phyloP scores from a whole-genome alignment of 53 echinoderm and acorn worm genomes.

The Patiria pectinifera region DNA sequence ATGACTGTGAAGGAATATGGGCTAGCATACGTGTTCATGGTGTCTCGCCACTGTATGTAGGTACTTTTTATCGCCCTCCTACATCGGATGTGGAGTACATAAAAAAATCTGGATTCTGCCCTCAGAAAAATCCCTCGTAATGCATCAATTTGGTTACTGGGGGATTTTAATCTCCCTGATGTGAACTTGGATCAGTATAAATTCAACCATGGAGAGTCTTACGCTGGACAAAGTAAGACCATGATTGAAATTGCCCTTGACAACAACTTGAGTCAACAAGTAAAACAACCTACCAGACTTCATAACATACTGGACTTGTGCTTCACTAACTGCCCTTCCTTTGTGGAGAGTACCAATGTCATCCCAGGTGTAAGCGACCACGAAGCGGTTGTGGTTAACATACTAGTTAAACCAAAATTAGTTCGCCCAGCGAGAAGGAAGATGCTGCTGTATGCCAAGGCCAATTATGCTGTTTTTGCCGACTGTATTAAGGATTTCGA shows the following conservation, averaged over 20 bases:
- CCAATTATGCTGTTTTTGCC: neutral
- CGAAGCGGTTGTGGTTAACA: no score
- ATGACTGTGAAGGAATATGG: conserved; percentile 45
- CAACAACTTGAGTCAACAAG: no score
- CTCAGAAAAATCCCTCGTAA: conserved; percentile 3
- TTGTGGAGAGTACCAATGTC: conserved; percentile 42
- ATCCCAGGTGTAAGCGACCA: conserved; percentile 66
- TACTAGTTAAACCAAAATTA: neutral
- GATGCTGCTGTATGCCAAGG: no score
- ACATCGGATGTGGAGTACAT: no score
- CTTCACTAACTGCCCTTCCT: conserved; percentile 20
- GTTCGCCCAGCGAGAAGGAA: neutral
- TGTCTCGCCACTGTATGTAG: no score
- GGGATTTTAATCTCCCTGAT: conserved; percentile 49
- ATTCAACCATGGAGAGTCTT: conserved; percentile 17
- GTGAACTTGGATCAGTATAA: conserved; percentile 8
- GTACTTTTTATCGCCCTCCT: neutral
- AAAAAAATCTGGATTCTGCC: no score
- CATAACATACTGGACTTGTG: neutral
- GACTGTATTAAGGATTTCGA: neutral
- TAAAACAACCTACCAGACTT: conserved; percentile 9
- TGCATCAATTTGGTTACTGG: neutral
- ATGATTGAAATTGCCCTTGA: conserved; percentile 43
- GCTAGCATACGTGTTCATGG: conserved; percentile 14
- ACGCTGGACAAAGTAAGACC: conserved; percentile 48